phyloP scores from a whole-genome alignment of 2,888 invertebrate species.

The Cylindroiulus punctatus region DNA sequence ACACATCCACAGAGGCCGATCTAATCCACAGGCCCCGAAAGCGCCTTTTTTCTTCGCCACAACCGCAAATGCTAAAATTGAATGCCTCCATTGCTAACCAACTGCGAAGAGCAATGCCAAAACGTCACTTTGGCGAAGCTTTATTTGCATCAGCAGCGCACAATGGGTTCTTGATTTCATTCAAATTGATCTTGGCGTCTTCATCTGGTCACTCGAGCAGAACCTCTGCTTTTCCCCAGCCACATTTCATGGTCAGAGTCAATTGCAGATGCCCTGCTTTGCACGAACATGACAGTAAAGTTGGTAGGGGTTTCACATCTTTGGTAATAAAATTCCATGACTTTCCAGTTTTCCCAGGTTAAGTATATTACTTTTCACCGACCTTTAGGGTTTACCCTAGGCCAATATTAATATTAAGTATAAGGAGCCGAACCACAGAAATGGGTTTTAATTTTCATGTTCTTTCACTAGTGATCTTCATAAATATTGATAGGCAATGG shows the following conservation, averaged over 20 bases:
- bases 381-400: too few relatives aligned
- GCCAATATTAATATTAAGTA: too few relatives aligned
- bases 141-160: neutral
- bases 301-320: too few relatives aligned
- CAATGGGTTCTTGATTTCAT: conserved; percentile 30
- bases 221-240: neutral
- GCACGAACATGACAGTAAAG: neutral
- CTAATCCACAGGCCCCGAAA: neutral
- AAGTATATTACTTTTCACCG: too few relatives aligned
- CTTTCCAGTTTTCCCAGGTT: too few relatives aligned
- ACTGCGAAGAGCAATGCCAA: neutral
- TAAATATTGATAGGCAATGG: too few relatives aligned
- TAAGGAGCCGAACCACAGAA: too few relatives aligned
- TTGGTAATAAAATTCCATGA: too few relatives aligned
- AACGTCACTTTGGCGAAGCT: neutral
- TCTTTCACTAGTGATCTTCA: too few relatives aligned
- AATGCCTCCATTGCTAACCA: conserved; percentile 11
- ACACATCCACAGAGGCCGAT: conserved; percentile 34
- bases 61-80: conserved; percentile 8
- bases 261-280: neutral
- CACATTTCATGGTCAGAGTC: neutral
- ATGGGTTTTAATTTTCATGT: too few relatives aligned
- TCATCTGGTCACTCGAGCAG: conserved; percentile 38
- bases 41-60: neutral
- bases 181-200: conserved; percentile 38